These are phyloP conservation scores for Corythornis vintsioides DNA, from an alignment of 2,113 vertebrate genomes.

Conservation along the genomic window DNA sequence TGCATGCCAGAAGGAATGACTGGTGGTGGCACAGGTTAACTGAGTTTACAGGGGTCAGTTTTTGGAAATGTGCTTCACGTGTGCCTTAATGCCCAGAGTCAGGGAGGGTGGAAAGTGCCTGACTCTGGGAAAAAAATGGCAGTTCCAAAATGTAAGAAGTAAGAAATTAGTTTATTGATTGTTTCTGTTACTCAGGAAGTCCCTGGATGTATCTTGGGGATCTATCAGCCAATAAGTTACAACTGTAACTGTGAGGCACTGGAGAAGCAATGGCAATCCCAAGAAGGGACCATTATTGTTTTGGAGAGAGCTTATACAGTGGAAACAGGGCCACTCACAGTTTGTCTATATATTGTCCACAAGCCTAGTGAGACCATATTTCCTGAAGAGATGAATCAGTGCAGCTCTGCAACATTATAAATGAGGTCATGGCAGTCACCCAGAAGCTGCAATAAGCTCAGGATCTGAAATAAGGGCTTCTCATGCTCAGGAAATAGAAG, in stretches of 20 bases:
- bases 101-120: background rate
- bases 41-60: background rate
- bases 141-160: background rate
- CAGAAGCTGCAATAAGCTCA: slow-evolving; percentile 69
- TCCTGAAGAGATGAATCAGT: slow-evolving; percentile 73
- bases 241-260: background rate
- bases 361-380: slow-evolving; percentile 37
- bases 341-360: background rate
- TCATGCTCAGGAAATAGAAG: slow-evolving; percentile 74
- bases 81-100: background rate
- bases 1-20: background rate
- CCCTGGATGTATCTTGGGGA: background rate
- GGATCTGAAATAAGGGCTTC: slow-evolving; percentile 67
- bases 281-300: background rate
- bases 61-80: background rate
- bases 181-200: background rate
- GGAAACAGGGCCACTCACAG: background rate
- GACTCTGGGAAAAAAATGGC: background rate
- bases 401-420: slow-evolving; percentile 4
- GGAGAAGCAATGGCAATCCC: background rate
- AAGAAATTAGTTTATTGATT: background rate
- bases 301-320: background rate
- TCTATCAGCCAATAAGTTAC: background rate
- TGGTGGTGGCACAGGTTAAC: background rate
- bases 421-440: slow-evolving; percentile 63